Conservation (phyloP, 2,113 vertebrate genomes). For the Cavia porcellus region DNA sequence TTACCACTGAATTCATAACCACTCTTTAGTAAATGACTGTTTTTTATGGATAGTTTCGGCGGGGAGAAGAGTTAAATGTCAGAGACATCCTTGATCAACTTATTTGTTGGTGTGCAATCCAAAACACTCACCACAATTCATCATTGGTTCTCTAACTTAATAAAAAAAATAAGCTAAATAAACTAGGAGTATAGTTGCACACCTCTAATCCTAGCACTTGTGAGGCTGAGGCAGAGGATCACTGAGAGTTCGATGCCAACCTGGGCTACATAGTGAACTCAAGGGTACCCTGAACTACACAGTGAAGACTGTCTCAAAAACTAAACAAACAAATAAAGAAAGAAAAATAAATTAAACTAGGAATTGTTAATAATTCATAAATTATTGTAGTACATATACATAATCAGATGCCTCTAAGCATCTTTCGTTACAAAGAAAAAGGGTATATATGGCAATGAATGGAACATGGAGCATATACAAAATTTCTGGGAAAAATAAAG, state of each 20-base stretch:
- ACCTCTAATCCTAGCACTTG: no score
- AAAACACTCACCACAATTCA: background rate
- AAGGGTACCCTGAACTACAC: no score
- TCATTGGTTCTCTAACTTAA: background rate
- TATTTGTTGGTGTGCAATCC: background rate
- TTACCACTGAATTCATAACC: background rate
- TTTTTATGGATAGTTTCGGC: background rate
- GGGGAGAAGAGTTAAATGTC: background rate
- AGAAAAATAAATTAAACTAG: background rate
- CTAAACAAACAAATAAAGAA: background rate
- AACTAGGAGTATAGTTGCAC: no score
- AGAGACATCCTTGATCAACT: background rate
- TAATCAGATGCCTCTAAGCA: background rate
- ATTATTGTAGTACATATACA: background rate
- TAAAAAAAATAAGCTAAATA: background rate
- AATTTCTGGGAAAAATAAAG: background rate
- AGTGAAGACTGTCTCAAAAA: no score
- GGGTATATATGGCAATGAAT: background rate
- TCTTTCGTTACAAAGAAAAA: background rate
- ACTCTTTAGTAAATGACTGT: background rate
- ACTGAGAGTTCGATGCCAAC: no score
- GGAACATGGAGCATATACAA: background rate
- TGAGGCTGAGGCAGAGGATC: no score
- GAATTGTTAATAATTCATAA: background rate
- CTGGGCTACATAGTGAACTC: no score